These are phyloP conservation scores for Scarus forsteni DNA, from an alignment of 2,797 vertebrate species.

Conservation along the genomic window DNA sequence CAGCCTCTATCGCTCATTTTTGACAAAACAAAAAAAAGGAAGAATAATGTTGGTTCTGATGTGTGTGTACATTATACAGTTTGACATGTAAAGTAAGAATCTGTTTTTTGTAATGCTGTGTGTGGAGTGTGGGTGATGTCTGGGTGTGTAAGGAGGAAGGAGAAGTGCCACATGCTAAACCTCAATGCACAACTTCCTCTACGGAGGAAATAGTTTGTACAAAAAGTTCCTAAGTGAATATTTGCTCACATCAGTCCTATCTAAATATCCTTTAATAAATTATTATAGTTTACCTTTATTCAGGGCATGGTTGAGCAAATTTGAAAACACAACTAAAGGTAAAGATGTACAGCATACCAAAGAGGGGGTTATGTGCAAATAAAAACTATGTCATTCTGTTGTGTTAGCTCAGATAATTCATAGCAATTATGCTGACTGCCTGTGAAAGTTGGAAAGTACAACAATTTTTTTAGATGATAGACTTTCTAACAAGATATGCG, in stretches of 20 bases:
- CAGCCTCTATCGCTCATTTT: slow-evolving; percentile 53
- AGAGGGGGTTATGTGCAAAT: slow-evolving; percentile 8
- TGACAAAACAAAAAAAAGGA: slow-evolving; percentile 42
- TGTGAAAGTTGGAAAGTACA: too few relatives aligned
- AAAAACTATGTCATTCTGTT: not conserved
- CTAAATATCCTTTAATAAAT: not conserved
- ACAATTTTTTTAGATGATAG: not conserved
- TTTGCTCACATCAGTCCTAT: not conserved
- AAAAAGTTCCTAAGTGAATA: slow-evolving; percentile 38
- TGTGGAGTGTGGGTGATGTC: slow-evolving; percentile 39
- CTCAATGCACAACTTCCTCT: slow-evolving; percentile 56
- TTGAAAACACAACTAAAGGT: slow-evolving; percentile 6
- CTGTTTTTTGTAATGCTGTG: slow-evolving; percentile 19
- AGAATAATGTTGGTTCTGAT: slow-evolving; percentile 16
- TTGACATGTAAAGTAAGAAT: slow-evolving; percentile 42
- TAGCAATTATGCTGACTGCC: too few relatives aligned
- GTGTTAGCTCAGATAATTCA: too few relatives aligned
- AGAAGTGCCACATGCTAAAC: slow-evolving; percentile 32
- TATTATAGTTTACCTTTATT: not conserved
- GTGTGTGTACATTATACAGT: slow-evolving; percentile 17
- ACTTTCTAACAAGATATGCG: slow-evolving; percentile 2
- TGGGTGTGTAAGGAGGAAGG: slow-evolving; percentile 45
- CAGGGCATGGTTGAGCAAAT: slow-evolving; percentile 1
- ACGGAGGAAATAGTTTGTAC: slow-evolving; percentile 5
- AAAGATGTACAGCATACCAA: not conserved